Percentiles rank a stretch among this genome's conserved stretches.
Conservation (phyloP, 1,140 invertebrate genomes). For the Chionoecetes opilio region DNA sequence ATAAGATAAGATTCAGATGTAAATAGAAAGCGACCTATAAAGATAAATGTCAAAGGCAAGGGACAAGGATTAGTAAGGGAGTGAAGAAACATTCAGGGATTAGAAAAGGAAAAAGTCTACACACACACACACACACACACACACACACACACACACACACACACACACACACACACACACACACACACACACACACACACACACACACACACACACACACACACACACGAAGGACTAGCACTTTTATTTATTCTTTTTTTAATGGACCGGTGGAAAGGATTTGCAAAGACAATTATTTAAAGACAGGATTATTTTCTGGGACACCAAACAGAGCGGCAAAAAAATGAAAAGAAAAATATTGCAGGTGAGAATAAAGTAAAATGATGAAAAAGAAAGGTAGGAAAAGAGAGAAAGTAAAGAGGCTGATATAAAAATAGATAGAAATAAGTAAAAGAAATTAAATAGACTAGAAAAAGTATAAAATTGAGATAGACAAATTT, state of each 20-base stretch:
- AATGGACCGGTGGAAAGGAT: not conserved
- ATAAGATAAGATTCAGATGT: no score
- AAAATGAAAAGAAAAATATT: not conserved
- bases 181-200: not conserved
- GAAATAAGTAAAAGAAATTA: not conserved
- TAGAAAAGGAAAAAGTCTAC: not conserved
- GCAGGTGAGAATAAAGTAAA: no score
- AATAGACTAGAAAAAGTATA: not conserved
- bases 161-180: not conserved
- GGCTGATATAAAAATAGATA: not conserved
- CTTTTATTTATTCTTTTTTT: no score
- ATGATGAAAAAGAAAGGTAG: no score
- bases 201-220: conserved; percentile 15
- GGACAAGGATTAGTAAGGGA: not conserved
- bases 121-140: conserved; percentile 8
- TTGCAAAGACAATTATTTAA: not conserved
- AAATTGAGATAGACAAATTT: not conserved
- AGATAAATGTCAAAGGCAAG: not conserved
- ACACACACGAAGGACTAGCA: not conserved
- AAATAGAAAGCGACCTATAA: not conserved
- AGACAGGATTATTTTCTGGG: not conserved
- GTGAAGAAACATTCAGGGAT: not conserved
- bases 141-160: conserved; percentile 8
- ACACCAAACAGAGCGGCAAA: not conserved
- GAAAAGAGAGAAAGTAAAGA: not conserved